Evolutionary conservation across 2,888 invertebrate species (phyloP), one percentile per base, ranked within the genome.

Genomic region (Eustalomyia histrio): DNA sequence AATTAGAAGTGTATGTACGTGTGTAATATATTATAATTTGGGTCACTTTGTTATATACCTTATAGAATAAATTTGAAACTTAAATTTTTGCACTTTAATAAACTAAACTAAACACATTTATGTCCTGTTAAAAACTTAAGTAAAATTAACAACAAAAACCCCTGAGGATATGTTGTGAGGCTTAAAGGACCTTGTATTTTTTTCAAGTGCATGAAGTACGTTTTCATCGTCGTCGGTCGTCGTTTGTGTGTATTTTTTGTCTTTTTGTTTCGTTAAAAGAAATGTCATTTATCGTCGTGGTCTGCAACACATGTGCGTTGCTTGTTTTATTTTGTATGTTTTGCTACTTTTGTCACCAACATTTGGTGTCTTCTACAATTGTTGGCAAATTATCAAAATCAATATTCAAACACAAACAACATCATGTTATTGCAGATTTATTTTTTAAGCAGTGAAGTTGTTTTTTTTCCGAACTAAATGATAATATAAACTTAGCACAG

Each of bases 321-420:
- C 12, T 39, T 2, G 39, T 4, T 39, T 5, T 39, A 29, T 67
- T 6, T 14, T 67, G 55, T 52, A 18, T 52, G 64, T 64, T 64
- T 33, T 52, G 73, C 14, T 17, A 7, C 18, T 71, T 68, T 58
- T 79, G 58, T 55, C 69, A 74, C 60, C 39, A 60, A 69, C 74
- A 69, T 75, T 74, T 75, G 60, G 58, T 79, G 58, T 74, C 58
- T 61, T 21, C 39, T 58, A 21, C 35, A 60, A 43, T 50, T 61
- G 65, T 72, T 80, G 80, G 75, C 80, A 75, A 71, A 57, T 24
- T 60, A 63, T 63, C 75, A 80, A 80, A 75, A 80, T 80, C 80
- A 80, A 76, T 80, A 80, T 55, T 61, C 43, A 18, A 24, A 67
- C 52, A 10, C 35, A 35, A 35, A 35, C 10, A 35, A 35, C 35